Evolutionary conservation across 1,140 invertebrate genomes (phyloP).

Genomic region (Ganaspis sp.): DNA sequence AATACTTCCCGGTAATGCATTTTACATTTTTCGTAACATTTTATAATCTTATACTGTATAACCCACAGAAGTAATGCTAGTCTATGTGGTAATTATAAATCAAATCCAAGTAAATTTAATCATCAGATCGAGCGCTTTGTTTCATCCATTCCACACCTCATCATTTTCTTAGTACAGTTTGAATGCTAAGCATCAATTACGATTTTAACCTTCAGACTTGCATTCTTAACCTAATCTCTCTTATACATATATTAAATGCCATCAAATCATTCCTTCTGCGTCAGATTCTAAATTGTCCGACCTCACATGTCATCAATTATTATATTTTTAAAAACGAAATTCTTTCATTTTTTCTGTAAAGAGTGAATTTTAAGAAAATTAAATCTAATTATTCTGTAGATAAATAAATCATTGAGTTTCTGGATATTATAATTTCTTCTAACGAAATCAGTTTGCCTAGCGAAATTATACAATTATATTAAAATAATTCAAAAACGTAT

Average conservation of each 20-base stretch:
- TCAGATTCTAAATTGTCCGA: background rate
- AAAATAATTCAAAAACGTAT: no score
- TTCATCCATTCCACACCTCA: background rate
- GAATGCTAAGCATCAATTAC: background rate
- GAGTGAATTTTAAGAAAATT: background rate
- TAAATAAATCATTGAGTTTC: no score
- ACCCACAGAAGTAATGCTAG: no score
- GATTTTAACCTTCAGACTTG: conserved; percentile 22
- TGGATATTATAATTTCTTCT: no score
- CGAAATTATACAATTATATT: no score
- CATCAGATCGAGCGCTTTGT: no score
- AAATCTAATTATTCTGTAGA: no score
- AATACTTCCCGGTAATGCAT: background rate
- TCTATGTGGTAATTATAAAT: no score
- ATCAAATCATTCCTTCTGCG: conserved; percentile 18
- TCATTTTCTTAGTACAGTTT: background rate
- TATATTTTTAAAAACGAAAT: background rate
- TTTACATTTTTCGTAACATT: background rate
- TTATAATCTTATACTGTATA: no score
- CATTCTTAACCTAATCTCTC: conserved; percentile 29
- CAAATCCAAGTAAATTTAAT: no score
- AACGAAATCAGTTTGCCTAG: no score
- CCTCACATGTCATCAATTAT: conserved; percentile 6
- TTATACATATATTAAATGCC: conserved; percentile 21
- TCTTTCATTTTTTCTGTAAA: background rate